Conservation (phyloP, 2,113 vertebrate genomes). For the Suricata suricatta region DNA sequence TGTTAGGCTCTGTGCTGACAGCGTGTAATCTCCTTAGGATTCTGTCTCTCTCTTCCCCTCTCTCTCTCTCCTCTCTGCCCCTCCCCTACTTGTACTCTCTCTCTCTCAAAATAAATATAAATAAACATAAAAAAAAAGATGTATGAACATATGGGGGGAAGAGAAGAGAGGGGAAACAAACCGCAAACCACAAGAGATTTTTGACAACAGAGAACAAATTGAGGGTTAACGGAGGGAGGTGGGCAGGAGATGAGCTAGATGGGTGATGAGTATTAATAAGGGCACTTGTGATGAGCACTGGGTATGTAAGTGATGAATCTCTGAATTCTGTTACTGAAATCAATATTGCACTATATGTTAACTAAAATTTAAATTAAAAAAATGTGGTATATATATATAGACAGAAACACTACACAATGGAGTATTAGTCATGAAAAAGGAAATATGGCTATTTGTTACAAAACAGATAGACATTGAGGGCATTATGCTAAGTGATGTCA, state of each 20-base stretch:
- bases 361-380: background rate
- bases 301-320: background rate
- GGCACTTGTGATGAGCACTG: background rate
- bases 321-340: background rate
- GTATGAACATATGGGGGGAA: no score
- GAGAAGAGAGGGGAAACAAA: background rate
- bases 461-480: background rate
- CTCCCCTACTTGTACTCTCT: no score
- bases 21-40: no score
- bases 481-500: background rate
- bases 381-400: background rate
- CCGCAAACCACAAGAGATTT: background rate
- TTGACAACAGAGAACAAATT: background rate
- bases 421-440: background rate
- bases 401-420: background rate
- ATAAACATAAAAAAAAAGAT: no score
- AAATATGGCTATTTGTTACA: background rate
- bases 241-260: background rate
- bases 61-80: no score
- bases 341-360: background rate
- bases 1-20: no score
- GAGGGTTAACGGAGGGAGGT: background rate
- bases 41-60: no score
- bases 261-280: background rate
- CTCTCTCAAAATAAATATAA: no score